phyloP scores from a whole-genome alignment of 2,888 invertebrate species.

The Ariolimax columbianus region DNA sequence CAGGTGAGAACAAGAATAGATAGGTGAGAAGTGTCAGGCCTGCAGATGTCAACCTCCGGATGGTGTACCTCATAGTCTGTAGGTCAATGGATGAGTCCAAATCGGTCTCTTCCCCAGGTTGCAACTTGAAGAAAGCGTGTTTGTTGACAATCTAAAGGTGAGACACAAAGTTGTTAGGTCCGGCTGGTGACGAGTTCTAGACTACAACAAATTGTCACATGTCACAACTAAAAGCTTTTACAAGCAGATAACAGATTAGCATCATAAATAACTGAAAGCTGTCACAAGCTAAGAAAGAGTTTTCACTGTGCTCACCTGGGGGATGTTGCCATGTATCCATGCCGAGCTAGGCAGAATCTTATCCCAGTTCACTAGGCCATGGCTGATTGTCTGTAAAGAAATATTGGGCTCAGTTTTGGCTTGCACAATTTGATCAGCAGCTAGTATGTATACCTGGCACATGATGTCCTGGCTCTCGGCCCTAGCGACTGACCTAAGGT shows the following conservation, averaged over 20 bases:
- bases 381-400: conserved; percentile 78
- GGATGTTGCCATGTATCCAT: conserved; percentile 83
- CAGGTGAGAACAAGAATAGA: too few relatives aligned
- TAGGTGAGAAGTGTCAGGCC: too few relatives aligned
- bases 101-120: conserved; percentile 60
- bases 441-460: neutral
- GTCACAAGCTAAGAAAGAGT: too few relatives aligned
- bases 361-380: conserved; percentile 91
- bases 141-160: conserved; percentile 82
- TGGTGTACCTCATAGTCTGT: conserved; percentile 88
- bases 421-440: neutral
- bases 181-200: too few relatives aligned
- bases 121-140: conserved; percentile 86
- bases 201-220: too few relatives aligned
- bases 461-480: neutral
- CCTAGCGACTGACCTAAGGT: too few relatives aligned
- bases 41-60: too few relatives aligned
- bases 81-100: conserved; percentile 84
- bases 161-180: too few relatives aligned
- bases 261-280: too few relatives aligned
- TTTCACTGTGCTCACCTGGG: conserved; percentile 65
- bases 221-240: too few relatives aligned
- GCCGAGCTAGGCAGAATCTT: conserved; percentile 88
- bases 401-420: neutral
- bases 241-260: too few relatives aligned